A percentile compares a stretch with the other conserved stretches of the same genome.
Conservation (phyloP, 2,113 vertebrate species). For the Theristicus caerulescens region DNA sequence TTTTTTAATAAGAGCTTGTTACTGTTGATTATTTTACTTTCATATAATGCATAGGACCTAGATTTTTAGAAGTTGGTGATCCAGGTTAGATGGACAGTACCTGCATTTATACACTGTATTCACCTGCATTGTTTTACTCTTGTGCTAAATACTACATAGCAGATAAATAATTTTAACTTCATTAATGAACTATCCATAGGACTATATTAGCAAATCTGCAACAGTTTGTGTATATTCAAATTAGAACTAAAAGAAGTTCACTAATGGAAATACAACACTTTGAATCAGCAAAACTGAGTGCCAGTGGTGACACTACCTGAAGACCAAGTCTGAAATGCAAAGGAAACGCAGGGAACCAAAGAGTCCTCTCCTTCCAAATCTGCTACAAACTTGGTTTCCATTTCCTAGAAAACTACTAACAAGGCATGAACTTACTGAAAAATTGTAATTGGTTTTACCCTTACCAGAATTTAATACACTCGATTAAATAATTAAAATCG, state of each 20-base stretch:
- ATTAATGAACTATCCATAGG: background rate
- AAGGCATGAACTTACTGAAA: background rate
- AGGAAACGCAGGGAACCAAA: background rate
- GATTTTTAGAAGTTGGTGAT: background rate
- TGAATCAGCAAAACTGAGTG: background rate
- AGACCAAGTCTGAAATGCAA: background rate
- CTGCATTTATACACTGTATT: background rate
- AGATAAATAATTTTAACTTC: background rate
- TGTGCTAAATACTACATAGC: background rate
- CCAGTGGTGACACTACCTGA: background rate
- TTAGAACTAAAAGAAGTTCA: background rate
- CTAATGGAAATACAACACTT: background rate
- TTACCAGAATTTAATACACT: slow-evolving; percentile 52
- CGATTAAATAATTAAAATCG: slow-evolving; percentile 63
- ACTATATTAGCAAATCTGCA: background rate
- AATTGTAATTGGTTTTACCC: slow-evolving; percentile 1
- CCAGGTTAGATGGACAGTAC: background rate
- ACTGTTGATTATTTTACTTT: background rate
- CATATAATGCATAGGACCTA: background rate
- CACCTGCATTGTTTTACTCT: background rate
- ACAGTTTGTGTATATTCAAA: background rate
- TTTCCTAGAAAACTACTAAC: background rate
- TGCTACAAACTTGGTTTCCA: background rate
- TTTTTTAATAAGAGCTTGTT: background rate
- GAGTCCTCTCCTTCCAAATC: background rate